Evolutionary conservation across 2,888 invertebrate species (phyloP), one percentile per base, ranked within the genome.

Genomic region (Eilema sororculum): DNA sequence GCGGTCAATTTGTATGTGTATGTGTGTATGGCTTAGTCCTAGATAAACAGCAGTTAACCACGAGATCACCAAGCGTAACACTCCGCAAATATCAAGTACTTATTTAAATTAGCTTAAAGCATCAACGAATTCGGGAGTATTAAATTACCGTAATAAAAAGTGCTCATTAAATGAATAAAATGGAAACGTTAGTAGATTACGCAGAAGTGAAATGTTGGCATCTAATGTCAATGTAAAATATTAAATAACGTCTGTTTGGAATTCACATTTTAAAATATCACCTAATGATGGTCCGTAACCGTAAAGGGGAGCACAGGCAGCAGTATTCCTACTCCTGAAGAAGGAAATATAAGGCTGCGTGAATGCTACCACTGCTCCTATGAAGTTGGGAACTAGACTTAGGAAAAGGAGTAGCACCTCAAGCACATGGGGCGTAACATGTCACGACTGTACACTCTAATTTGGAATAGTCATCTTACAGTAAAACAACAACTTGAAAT

Each of bases 21-120:
- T 65, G 30, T 37, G 33, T 37, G 33, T 37, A 37, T 37, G 52
- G 28, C 52, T 56, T 56, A 30, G 22, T 30, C 52, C 28, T 56
- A 65, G 52, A 52, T 52, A 25, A 65, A 65, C 52, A 56, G 56
- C 4, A 30, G 58, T 58, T 58, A 25, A 58, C 58, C 58, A 58
- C 25, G 58, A 58, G 28, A 25, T 16, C 25, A 58, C 58, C 52
- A 52, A 58, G 25, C 25, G 25, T 58, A 58, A 58, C 13, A 5
- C 25, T 28, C 25, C 5, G 12, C 16, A 58, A 58, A 58, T 6
- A 25, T 58, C 2, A 25, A 58, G 13, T 25, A 25, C 25, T 58
- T 25, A 58, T 25, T 16, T 24, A 13, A 58, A 16, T 58, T 58
- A 5, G 20, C 52, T n/a, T 9, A 52, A 52, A 52, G n/a, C n/a